Evolutionary conservation across 2,888 invertebrate species (phyloP).

Genomic region (Girardia tigrina): DNA sequence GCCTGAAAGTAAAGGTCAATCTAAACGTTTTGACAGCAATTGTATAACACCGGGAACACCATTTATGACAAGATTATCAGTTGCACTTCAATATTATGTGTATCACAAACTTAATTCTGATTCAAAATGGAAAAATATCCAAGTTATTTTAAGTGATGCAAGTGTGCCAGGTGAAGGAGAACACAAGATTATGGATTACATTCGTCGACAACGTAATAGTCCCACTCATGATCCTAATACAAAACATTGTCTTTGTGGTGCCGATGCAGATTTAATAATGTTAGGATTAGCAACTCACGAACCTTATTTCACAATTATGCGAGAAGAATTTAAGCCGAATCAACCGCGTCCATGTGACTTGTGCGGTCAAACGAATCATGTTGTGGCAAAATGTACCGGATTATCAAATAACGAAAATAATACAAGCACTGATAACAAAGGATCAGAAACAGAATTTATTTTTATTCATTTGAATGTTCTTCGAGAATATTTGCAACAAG

Average conservation of each 20-base stretch:
- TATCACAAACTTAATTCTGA: constrained; percentile 78
- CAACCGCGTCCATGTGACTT: constrained; percentile 86
- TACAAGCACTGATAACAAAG: background rate
- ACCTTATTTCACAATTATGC: constrained; percentile 91
- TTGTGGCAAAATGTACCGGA: constrained; percentile 80
- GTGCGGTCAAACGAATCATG: constrained; percentile 74
- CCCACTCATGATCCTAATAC: constrained; percentile 94
- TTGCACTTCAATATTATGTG: constrained; percentile 66
- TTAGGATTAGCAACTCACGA: constrained; percentile 89
- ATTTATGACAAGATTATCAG: constrained; percentile 75
- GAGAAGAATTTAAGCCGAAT: constrained; percentile 95
- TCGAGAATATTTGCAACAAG: constrained; percentile 77
- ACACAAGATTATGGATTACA: constrained; percentile 98
- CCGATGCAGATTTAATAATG: constrained; percentile 96
- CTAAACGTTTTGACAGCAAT: constrained; percentile 90
- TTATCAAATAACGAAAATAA: constrained; percentile 49
- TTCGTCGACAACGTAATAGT: constrained; percentile 80
- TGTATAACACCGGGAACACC: constrained; percentile 98
- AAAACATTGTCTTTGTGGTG: constrained; percentile 88
- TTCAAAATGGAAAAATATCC: constrained; percentile 77
- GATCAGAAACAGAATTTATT: constrained; percentile 61
- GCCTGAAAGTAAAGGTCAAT: constrained; percentile 64
- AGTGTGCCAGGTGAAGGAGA: constrained; percentile 75
- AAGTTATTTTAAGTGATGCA: constrained; percentile 81
- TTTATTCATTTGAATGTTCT: constrained; percentile 75